Evolutionary conservation across 2,888 invertebrate species (phyloP).

Genomic region (Archaeoteleia sp.): DNA sequence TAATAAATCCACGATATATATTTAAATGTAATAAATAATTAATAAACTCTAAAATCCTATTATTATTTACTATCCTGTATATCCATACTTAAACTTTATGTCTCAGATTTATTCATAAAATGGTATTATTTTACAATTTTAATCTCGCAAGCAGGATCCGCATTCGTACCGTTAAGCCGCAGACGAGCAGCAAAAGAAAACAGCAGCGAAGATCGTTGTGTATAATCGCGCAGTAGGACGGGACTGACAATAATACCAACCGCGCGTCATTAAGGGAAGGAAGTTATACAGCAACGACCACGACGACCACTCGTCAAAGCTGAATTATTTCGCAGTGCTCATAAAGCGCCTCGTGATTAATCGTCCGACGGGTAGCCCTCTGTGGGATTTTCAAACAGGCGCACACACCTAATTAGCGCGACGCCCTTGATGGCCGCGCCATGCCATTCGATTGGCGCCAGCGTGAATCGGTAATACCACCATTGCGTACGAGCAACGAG

Average conservation of each 20-base stretch:
- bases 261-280: too few relatives aligned
- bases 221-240: background rate
- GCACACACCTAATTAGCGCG: conserved; percentile 5
- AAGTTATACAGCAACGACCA: too few relatives aligned
- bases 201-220: background rate
- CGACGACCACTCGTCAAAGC: too few relatives aligned
- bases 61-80: too few relatives aligned
- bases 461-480: background rate
- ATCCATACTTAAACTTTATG: too few relatives aligned
- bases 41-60: too few relatives aligned
- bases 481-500: background rate
- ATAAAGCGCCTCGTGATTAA: conserved; percentile 25
- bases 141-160: background rate
- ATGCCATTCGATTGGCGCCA: conserved; percentile 1
- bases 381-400: conserved; percentile 48
- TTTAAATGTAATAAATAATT: too few relatives aligned
- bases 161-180: conserved; percentile 1
- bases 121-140: background rate
- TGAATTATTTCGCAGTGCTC: too few relatives aligned
- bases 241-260: background rate
- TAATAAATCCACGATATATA: too few relatives aligned
- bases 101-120: too few relatives aligned
- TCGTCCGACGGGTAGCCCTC: conserved; percentile 18
- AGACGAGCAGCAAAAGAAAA: background rate
- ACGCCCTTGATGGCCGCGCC: conserved; percentile 1